Evolutionary conservation across 2,113 vertebrate species (phyloP).

Genomic region (Menura novaehollandiae): DNA sequence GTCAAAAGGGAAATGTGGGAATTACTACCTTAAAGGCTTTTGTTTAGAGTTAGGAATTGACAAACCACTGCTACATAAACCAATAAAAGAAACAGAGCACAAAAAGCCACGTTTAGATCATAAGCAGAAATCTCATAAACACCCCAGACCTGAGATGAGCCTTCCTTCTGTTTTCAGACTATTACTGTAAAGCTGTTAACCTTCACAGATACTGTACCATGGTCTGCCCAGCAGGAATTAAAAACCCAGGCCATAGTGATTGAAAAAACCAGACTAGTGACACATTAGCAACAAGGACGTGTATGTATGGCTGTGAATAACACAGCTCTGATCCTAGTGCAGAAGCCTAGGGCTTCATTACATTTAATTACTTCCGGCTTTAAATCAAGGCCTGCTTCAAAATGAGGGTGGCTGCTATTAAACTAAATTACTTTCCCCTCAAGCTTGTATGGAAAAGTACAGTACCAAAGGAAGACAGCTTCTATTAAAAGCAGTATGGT

Average conservation of each 20-base stretch:
- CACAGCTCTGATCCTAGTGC: conserved; percentile 16
- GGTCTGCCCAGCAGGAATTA: neutral
- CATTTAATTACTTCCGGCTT: conserved; percentile 53
- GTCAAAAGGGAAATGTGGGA: neutral
- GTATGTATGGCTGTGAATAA: conserved; percentile 7
- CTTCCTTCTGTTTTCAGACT: neutral
- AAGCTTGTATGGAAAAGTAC: conserved; percentile 40
- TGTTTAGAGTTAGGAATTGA: neutral
- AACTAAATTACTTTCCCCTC: conserved; percentile 49
- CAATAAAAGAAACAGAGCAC: neutral
- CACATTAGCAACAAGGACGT: neutral
- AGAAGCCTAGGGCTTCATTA: conserved; percentile 55
- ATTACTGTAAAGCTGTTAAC: neutral
- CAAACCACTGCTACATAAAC: neutral
- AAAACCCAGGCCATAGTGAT: neutral
- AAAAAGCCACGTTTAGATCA: neutral
- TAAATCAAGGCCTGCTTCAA: conserved; percentile 56
- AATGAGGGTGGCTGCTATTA: conserved; percentile 55
- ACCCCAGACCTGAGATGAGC: neutral
- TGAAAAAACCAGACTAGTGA: neutral
- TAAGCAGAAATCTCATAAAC: neutral
- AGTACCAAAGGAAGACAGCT: conserved; percentile 26
- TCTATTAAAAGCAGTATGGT: conserved; percentile 21
- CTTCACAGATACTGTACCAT: neutral
- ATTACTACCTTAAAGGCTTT: neutral